Base-by-base conservation (phyloP, 1,140 invertebrate genomes). In the Phthorimaea operculella region DNA sequence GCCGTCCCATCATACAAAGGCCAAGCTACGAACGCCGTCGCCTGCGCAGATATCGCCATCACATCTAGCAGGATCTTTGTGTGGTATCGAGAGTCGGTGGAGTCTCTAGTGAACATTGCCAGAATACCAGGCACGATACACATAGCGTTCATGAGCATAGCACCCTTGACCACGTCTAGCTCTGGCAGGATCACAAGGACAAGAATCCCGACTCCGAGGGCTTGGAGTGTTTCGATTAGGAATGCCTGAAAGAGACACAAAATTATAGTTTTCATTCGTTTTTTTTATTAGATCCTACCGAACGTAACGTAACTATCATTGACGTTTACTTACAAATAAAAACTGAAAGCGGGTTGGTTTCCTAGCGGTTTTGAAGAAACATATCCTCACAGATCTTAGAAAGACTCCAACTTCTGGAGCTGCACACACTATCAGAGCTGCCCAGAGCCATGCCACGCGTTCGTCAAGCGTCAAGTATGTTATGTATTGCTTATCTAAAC, bases 111-210 rank as follows among this genome's bases (percentile, higher is more conserved):
- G 0, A 95, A 69, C 15, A 94, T 76, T 45, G 92, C 93, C 86
- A 89, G 59, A 66, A 90, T 60, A 34, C 76, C 79, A 0, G 97
- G 97, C 1, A 98, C 82, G 52, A 97, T 90, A 78, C 94, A 97
- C 44, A 98, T 88, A 60, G 94, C 97, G 79, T 96, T 97, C 48
- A 97, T 96, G 12, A 98, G 77, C 93, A 98, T 96, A 10, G 95
- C 92, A 1, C 94, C 96, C 81, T 96, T 94, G 18, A 98, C 91
- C 17, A 95, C 94, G 79, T 98, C 95, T 45, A 98, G 75, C 65
- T 95, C 91, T 0, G 97, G 97, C 10, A 98, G 87, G 34, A 98
- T 90, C 6, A 93, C 87, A 57, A 96, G 93, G 45, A 97, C 88
- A 56, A 98, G 85, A 11, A 97, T 74, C 7, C 92, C 92, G 7